Evolutionary conservation across 1,140 invertebrate genomes (phyloP).

Genomic region (Yoshiicerus persimilis): DNA sequence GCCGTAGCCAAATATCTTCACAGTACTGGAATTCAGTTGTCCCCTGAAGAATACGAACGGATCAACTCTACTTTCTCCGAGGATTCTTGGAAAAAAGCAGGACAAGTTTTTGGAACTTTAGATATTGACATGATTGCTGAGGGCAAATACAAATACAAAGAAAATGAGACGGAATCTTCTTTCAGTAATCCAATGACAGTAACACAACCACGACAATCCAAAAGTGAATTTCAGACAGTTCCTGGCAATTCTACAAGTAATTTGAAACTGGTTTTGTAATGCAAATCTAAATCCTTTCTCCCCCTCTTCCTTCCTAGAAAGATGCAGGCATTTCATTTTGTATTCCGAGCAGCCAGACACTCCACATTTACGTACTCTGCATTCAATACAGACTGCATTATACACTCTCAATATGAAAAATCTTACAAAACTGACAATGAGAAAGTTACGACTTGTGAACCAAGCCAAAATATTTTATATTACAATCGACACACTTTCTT

Average conservation of each 20-base stretch:
- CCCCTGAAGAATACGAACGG: constrained; percentile 9
- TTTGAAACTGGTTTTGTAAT: not conserved
- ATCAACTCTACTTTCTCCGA: not conserved
- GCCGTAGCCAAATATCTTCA: constrained; percentile 28
- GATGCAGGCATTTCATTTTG: too few relatives aligned
- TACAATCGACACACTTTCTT: too few relatives aligned
- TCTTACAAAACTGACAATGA: too few relatives aligned
- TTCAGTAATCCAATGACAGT: not conserved
- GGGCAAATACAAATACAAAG: not conserved
- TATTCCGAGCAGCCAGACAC: too few relatives aligned
- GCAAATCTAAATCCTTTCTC: not conserved
- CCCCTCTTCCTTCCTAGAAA: not conserved
- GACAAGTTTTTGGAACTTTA: not conserved
- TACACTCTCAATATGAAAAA: too few relatives aligned
- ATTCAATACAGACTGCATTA: too few relatives aligned
- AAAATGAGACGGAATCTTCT: not conserved
- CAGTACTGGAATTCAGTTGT: constrained; percentile 12
- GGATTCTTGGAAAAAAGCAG: not conserved
- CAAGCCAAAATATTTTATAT: too few relatives aligned
- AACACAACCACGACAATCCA: not conserved
- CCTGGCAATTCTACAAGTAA: not conserved
- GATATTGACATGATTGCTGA: not conserved
- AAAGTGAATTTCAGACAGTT: not conserved
- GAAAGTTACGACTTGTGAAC: too few relatives aligned
- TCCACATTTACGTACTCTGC: too few relatives aligned